These are phyloP conservation scores for Theonella swinhoei DNA, from an alignment of 37 sponge, comb jelly and placozoan genomes.

Conservation along the genomic window DNA sequence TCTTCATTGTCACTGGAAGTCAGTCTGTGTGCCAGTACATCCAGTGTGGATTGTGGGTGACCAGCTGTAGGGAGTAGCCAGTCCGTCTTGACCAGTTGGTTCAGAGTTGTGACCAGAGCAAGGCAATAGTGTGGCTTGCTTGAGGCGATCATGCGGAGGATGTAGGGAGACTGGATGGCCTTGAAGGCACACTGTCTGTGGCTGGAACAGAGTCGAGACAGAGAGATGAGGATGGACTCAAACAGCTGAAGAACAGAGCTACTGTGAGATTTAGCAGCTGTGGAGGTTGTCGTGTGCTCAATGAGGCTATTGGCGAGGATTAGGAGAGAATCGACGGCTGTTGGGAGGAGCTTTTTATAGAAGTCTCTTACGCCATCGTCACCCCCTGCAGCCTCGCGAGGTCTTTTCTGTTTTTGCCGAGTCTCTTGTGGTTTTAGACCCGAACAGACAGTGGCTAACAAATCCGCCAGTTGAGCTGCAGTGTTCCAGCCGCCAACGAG, in stretches of 20 bases:
- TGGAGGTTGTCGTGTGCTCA: neutral
- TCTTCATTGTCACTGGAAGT: conserved; percentile 16
- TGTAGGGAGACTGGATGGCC: conserved; percentile 64
- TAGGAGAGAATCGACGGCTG: conserved; percentile 62
- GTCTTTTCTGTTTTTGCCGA: neutral
- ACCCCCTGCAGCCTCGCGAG: neutral
- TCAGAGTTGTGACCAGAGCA: conserved; percentile 14
- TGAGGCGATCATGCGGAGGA: conserved; percentile 62
- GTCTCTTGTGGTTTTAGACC: conserved; percentile 31
- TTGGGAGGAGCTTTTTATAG: conserved; percentile 61
- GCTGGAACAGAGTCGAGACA: conserved; percentile 35
- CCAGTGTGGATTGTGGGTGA: conserved; percentile 36
- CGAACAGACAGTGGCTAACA: conserved; percentile 20
- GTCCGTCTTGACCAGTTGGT: conserved; percentile 4
- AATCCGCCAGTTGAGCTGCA: conserved; percentile 35
- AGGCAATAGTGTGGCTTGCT: conserved; percentile 13
- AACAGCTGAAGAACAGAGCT: conserved; percentile 23
- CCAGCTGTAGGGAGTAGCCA: neutral
- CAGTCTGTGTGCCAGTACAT: conserved; percentile 60
- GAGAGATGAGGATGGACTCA: conserved; percentile 7
- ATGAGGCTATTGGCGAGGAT: conserved; percentile 58
- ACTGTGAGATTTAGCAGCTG: neutral
- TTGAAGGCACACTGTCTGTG: conserved; percentile 31
- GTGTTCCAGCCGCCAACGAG: conserved; percentile 52
- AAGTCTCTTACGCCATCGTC: conserved; percentile 39